Evolutionary conservation across 2,888 invertebrate species (phyloP).

Genomic region (Volucella inanis): DNA sequence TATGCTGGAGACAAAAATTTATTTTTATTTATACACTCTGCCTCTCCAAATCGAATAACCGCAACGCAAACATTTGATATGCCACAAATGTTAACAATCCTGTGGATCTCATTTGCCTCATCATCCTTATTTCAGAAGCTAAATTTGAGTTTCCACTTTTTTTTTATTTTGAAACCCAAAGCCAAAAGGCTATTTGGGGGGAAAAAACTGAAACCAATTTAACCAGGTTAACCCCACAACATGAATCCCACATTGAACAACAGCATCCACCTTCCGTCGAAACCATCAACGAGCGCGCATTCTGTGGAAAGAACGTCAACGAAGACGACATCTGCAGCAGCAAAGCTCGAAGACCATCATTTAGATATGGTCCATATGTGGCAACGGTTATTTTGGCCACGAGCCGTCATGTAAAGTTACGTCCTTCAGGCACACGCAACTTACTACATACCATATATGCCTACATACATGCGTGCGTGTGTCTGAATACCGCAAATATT

Average conservation of each 20-base stretch:
- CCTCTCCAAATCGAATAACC: slow-evolving; percentile 52
- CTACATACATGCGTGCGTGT: too few species aligned
- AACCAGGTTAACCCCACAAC: slow-evolving; percentile 67
- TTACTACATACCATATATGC: neutral
- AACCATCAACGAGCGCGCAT: slow-evolving; percentile 47
- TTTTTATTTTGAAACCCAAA: slow-evolving; percentile 6
- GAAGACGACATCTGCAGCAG: slow-evolving; percentile 70
- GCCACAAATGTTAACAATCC: slow-evolving; percentile 49
- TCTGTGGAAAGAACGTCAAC: slow-evolving; percentile 47
- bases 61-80: slow-evolving; percentile 64
- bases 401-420: slow-evolving; percentile 72
- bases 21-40: slow-evolving; percentile 10
- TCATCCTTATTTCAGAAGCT: slow-evolving; percentile 6
- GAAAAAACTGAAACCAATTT: slow-evolving; percentile 59
- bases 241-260: slow-evolving; percentile 44
- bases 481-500: slow-evolving; percentile 68
- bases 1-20: neutral
- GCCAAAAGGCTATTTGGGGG: slow-evolving; percentile 13
- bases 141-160: slow-evolving; percentile 6
- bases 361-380: slow-evolving; percentile 70
- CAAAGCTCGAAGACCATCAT: slow-evolving; percentile 59
- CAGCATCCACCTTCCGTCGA: slow-evolving; percentile 50
- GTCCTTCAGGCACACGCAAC: slow-evolving; percentile 61
- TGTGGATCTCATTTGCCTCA: slow-evolving; percentile 52
- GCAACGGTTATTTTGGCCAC: slow-evolving; percentile 72